Percentiles rank a stretch among this genome's conserved stretches.
Evolutionary conservation across 2,797 vertebrate genomes (phyloP).

Genomic region (Epinephelus malabaricus): DNA sequence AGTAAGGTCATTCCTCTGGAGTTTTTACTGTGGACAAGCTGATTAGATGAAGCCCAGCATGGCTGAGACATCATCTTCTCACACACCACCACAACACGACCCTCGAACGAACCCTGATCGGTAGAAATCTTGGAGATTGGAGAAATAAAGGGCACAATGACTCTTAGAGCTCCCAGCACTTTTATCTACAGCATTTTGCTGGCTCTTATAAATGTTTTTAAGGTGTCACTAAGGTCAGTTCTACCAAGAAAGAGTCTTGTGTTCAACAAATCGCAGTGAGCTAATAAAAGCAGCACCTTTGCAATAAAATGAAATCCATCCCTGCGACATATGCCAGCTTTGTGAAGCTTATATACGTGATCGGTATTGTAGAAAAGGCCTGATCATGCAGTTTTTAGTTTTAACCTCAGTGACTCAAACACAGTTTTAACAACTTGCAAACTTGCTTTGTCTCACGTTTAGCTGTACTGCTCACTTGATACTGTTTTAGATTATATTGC

Average conservation of each 20-base stretch:
- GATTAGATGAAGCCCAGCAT: conserved; percentile 98
- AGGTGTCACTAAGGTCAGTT: neutral
- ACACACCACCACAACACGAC: conserved; percentile 96
- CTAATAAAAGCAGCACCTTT: neutral
- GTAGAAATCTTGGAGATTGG: conserved; percentile 70
- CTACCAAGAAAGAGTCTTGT: neutral
- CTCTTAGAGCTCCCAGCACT: neutral
- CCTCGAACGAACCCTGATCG: conserved; percentile 94
- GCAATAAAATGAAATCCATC: conserved; percentile 1
- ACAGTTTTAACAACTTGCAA: neutral
- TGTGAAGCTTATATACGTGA: neutral
- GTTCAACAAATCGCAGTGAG: neutral
- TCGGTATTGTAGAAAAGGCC: neutral
- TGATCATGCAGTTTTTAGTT: too few species aligned
- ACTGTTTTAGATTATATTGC: neutral
- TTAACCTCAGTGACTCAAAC: neutral
- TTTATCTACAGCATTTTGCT: neutral
- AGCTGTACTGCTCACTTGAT: neutral
- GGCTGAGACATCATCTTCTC: conserved; percentile 99
- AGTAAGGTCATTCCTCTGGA: conserved; percentile 97
- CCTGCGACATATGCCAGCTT: neutral
- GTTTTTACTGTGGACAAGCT: conserved; percentile 97
- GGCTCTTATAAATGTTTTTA: conserved; percentile 1
- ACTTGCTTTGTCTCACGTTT: neutral
- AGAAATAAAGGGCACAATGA: neutral